Conservation (phyloP, 1,140 invertebrate species). For the Yoshiicerus persimilis region DNA sequence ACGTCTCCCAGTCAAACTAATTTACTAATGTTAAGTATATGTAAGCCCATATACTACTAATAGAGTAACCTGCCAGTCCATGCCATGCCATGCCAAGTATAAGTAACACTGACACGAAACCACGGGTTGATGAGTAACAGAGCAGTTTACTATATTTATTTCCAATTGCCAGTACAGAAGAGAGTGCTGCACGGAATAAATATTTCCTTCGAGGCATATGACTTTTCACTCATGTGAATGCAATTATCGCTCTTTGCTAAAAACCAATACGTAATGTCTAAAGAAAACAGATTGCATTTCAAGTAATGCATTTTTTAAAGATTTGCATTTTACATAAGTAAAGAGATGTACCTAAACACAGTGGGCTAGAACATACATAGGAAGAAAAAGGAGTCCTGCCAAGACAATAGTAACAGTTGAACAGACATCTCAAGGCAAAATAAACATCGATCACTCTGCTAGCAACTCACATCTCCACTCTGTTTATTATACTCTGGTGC, state of each 20-base stretch:
- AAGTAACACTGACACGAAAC: too few species aligned
- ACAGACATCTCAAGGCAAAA: neutral
- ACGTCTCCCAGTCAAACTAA: neutral
- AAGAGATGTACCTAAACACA: neutral
- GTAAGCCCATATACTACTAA: neutral
- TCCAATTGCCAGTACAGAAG: neutral
- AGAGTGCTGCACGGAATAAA: neutral
- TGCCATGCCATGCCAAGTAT: too few species aligned
- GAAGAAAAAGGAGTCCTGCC: neutral
- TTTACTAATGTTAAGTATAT: neutral
- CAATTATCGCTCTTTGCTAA: neutral
- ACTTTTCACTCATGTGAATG: neutral
- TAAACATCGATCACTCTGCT: neutral
- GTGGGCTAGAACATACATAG: neutral
- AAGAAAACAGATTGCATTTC: neutral
- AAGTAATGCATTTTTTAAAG: neutral
- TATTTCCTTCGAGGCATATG: neutral
- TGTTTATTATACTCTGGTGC: neutral
- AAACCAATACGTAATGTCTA: neutral
- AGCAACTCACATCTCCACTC: neutral
- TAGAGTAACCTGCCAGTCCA: neutral
- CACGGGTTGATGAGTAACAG: slow-evolving; percentile 1
- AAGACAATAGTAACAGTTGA: neutral
- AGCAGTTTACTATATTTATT: neutral
- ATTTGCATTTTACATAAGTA: neutral